A percentile compares a stretch with the other conserved stretches of the same genome.
These are phyloP conservation scores for Microcaecilia unicolor DNA, from an alignment of 2,797 vertebrate species.

Conservation along the genomic window DNA sequence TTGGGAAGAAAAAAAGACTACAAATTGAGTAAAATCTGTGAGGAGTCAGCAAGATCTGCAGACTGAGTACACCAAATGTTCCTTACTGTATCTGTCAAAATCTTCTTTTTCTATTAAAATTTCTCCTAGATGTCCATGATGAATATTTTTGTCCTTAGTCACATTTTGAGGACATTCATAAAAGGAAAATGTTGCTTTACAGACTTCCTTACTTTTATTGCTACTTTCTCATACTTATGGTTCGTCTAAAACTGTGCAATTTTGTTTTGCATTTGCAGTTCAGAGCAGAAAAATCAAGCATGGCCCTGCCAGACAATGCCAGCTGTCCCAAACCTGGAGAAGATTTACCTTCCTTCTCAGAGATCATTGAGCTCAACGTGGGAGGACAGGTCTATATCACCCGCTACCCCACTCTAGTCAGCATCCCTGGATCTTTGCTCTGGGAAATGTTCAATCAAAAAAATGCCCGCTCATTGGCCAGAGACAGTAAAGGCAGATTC, in stretches of 20 bases:
- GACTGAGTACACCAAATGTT: no score
- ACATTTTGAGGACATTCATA: no score
- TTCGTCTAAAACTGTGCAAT: neutral
- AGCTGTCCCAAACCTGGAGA: slow-evolving; percentile 53
- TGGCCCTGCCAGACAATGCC: slow-evolving; percentile 71
- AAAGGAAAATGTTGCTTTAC: no score
- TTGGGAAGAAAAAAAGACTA: no score
- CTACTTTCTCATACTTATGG: no score
- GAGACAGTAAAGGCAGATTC: slow-evolving; percentile 84
- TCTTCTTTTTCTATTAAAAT: no score
- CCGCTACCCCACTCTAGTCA: slow-evolving; percentile 70
- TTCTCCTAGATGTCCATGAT: no score
- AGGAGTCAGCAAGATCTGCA: no score
- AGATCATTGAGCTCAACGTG: slow-evolving; percentile 87
- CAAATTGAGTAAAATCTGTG: no score
- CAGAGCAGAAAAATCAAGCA: slow-evolving; percentile 31
- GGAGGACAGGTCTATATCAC: slow-evolving; percentile 91
- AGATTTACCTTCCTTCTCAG: slow-evolving; percentile 55
- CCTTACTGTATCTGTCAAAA: no score
- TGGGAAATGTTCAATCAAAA: slow-evolving; percentile 83
- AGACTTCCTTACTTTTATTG: no score
- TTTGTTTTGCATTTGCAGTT: slow-evolving; percentile 16
- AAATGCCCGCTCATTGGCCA: slow-evolving; percentile 60
- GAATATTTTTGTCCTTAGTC: no score
- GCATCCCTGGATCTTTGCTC: slow-evolving; percentile 76